These are phyloP conservation scores for Danio tinwini DNA, from an alignment of 2,797 vertebrate genomes.

Conservation along the genomic window DNA sequence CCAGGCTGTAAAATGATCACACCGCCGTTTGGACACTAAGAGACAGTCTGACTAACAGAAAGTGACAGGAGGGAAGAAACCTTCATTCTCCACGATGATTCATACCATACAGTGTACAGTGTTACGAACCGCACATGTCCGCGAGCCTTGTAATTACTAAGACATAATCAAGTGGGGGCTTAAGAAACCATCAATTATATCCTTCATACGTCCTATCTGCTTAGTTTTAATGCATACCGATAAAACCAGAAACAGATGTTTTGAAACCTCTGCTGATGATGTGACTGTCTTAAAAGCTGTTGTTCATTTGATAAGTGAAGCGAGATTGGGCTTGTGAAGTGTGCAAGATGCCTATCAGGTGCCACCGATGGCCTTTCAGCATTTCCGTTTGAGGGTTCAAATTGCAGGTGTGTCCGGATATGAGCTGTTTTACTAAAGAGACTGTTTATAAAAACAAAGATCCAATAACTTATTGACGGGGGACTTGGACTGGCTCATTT, in stretches of 20 bases:
- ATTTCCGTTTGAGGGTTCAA: conserved; percentile 18
- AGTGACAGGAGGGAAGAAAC: conserved; percentile 16
- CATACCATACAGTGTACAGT: conserved; percentile 23
- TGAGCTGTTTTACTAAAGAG: conserved; percentile 30
- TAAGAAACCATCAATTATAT: conserved; percentile 33
- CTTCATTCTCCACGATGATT: conserved; percentile 29
- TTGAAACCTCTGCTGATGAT: conserved; percentile 25
- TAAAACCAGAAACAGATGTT: conserved; percentile 47
- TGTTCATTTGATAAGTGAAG: conserved; percentile 10
- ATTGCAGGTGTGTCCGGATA: conserved; percentile 22
- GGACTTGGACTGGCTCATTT: conserved; percentile 13
- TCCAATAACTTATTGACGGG: conserved; percentile 41
- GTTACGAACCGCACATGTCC: conserved; percentile 16
- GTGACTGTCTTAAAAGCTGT: conserved; percentile 21
- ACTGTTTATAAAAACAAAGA: conserved; percentile 22
- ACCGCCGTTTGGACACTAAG: conserved; percentile 34
- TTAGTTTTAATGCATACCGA: conserved; percentile 31
- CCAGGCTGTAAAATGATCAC: neutral
- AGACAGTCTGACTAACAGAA: conserved; percentile 39
- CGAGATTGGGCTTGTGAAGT: conserved; percentile 23
- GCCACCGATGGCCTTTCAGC: neutral
- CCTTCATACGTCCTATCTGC: conserved; percentile 21
- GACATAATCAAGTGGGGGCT: conserved; percentile 34
- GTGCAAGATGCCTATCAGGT: conserved; percentile 15
- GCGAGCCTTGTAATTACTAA: conserved; percentile 52